Conservation (phyloP, 35 echinoderm and acorn worm genomes). For the Ophiothrix spiculata region DNA sequence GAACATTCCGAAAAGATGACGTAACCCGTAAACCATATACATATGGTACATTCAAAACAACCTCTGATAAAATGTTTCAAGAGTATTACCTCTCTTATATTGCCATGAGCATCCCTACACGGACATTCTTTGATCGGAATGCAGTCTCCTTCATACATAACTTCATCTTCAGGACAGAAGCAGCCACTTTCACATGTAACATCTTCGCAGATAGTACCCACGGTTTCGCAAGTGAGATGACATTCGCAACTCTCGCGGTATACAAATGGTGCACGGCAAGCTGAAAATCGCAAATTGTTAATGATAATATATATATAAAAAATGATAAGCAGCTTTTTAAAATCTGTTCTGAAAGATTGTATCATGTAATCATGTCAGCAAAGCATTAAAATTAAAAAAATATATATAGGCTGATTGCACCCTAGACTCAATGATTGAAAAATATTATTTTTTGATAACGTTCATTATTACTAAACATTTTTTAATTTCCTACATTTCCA, state of each 20-base stretch:
- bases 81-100: neutral
- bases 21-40: too few species aligned
- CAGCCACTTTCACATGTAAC: conserved; percentile 66
- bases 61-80: too few species aligned
- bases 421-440: neutral
- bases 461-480: too few species aligned
- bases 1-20: too few species aligned
- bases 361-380: neutral
- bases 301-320: neutral
- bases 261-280: neutral
- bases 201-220: neutral
- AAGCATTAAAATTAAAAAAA: neutral
- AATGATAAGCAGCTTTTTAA: neutral
- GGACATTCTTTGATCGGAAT: conserved; percentile 20
- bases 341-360: neutral
- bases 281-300: neutral
- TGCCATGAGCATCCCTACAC: neutral
- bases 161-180: conserved; percentile 50
- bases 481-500: too few species aligned
- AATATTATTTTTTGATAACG: neutral
- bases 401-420: neutral
- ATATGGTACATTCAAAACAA: too few species aligned
- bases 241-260: conserved; percentile 4
- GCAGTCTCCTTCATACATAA: conserved; percentile 40
- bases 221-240: conserved; percentile 12